A percentile compares a stretch with the other conserved stretches of the same genome.
phyloP scores from a whole-genome alignment of 1,140 invertebrate genomes.

The Chelonus insularis region DNA sequence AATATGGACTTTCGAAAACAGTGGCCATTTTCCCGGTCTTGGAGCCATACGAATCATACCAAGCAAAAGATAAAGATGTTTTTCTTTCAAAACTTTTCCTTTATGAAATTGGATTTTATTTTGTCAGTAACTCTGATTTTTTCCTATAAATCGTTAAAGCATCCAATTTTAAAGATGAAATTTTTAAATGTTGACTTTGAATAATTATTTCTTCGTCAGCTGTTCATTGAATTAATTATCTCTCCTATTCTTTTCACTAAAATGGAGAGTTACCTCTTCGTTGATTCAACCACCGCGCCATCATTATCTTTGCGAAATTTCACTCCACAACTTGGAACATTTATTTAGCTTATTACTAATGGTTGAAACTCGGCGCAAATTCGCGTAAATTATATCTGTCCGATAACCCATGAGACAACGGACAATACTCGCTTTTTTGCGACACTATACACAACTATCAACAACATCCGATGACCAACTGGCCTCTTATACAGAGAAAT shows the following conservation, averaged over 20 bases:
- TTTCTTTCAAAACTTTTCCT: not conserved
- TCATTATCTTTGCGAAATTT: not conserved
- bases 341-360: not conserved
- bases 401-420: constrained; percentile 10
- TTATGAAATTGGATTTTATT: no score
- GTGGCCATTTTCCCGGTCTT: constrained; percentile 59
- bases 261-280: not conserved
- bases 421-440: constrained; percentile 1
- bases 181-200: not conserved
- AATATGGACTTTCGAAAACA: constrained; percentile 65
- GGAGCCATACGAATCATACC: constrained; percentile 34
- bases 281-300: not conserved
- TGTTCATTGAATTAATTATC: constrained; percentile 7
- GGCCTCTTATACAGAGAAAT: no score
- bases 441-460: constrained; percentile 2
- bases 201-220: not conserved
- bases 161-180: no score
- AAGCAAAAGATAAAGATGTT: constrained; percentile 1
- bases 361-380: not conserved
- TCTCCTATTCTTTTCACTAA: not conserved
- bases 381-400: not conserved
- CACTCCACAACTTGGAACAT: not conserved
- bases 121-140: no score
- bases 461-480: constrained; percentile 15
- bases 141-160: no score